Percentiles rank a stretch among this genome's conserved stretches.
phyloP scores from a whole-genome alignment of 2,888 invertebrate genomes.

The Timema cristinae region DNA sequence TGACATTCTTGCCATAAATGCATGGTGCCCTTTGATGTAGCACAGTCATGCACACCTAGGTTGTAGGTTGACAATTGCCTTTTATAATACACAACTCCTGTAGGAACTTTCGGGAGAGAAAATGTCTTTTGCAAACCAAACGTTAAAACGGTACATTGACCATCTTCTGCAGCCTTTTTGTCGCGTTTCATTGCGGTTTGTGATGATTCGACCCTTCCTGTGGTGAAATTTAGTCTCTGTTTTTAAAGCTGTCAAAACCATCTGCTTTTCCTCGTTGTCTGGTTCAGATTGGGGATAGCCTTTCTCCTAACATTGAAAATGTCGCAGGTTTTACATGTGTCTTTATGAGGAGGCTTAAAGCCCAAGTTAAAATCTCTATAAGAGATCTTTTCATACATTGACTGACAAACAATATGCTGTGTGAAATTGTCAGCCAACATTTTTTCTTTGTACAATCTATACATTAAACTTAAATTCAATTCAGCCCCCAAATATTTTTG shows the following conservation, averaged over 20 bases:
- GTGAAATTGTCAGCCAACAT: background rate
- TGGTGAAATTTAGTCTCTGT: too few relatives aligned
- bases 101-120: constrained; percentile 5
- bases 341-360: constrained; percentile 8
- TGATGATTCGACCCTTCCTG: background rate
- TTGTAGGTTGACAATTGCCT: background rate
- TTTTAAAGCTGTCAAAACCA: too few relatives aligned
- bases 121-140: constrained; percentile 10
- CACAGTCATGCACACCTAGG: constrained; percentile 11
- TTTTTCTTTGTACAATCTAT: constrained; percentile 15
- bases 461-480: constrained; percentile 2
- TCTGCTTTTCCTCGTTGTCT: too few relatives aligned
- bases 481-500: constrained; percentile 1
- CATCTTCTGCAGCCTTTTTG: constrained; percentile 12
- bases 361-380: background rate
- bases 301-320: background rate
- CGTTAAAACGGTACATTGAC: constrained; percentile 3
- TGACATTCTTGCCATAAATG: background rate
- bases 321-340: constrained; percentile 2
- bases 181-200: background rate
- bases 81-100: constrained; percentile 8
- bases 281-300: constrained; percentile 4
- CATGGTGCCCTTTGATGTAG: constrained; percentile 9
- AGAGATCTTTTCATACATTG: background rate
- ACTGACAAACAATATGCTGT: background rate